Evolutionary conservation across 2,888 invertebrate genomes (phyloP).

Genomic region (Venustoraphidia nigricollis): DNA sequence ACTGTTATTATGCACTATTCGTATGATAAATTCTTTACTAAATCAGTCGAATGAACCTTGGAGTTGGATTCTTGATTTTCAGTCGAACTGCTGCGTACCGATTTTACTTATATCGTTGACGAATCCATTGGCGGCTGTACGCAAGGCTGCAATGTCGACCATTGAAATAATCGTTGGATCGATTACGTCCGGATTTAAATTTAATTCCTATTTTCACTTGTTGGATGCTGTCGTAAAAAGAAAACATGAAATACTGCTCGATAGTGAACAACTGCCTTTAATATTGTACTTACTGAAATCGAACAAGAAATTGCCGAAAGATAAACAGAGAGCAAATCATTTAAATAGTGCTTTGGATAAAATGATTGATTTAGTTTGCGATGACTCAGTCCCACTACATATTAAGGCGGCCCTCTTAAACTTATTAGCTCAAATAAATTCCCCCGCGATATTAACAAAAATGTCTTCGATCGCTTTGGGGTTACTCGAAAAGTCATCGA

Average conservation of each 20-base stretch:
- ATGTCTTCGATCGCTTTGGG: slow-evolving; percentile 15
- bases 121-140: slow-evolving; percentile 35
- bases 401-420: slow-evolving; percentile 25
- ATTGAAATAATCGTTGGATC: slow-evolving; percentile 23
- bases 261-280: slow-evolving; percentile 48
- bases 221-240: slow-evolving; percentile 32
- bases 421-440: slow-evolving; percentile 14
- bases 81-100: slow-evolving; percentile 32
- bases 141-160: slow-evolving; percentile 38
- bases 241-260: slow-evolving; percentile 44
- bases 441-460: slow-evolving; percentile 17
- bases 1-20: slow-evolving; percentile 34
- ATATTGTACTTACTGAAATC: slow-evolving; percentile 32
- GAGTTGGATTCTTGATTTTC: slow-evolving; percentile 27
- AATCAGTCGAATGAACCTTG: slow-evolving; percentile 16
- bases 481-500: slow-evolving; percentile 13
- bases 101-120: slow-evolving; percentile 40
- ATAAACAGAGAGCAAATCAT: slow-evolving; percentile 8
- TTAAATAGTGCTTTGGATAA: slow-evolving; percentile 20
- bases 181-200: slow-evolving; percentile 17
- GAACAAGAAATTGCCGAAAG: too few species aligned
- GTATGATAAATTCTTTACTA: slow-evolving; percentile 13
- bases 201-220: slow-evolving; percentile 29
- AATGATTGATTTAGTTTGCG: slow-evolving; percentile 23
- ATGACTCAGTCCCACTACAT: slow-evolving; percentile 28